Evolutionary conservation across 2,888 invertebrate species (phyloP), one percentile per base, ranked within the genome.

Genomic region (Punctoribates punctum): DNA sequence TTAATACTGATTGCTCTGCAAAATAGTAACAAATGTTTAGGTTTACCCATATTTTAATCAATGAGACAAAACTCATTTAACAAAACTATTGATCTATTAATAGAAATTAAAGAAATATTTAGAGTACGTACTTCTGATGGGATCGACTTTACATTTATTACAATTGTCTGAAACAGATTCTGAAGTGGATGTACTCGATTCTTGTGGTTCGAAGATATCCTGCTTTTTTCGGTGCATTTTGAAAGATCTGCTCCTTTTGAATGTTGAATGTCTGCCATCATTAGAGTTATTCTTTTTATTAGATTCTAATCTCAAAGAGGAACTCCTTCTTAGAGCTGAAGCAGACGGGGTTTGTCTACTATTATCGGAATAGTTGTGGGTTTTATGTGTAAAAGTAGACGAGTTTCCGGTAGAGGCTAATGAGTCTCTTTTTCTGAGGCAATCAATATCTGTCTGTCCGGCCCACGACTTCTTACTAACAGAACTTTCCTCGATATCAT

Each of bases 1-100:
- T 72, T 23, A 75, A 73, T 17, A 75, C 42, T 42, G 75, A 75
- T 75, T 75, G 75, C 51, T 72, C 75, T 75, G 51, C 13, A 72
- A 75, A 54, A 34, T 34, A 34, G 34, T 34, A 34, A 34, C 34
- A 3, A 34, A 34, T 34, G n/a, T n/a, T n/a, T n/a, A n/a, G n/a
- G n/a, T n/a, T n/a, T n/a, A n/a, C n/a, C 34, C 3, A 34, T 34
- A 34, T 62, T 20, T 34, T 38, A 1, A 38, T 15, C 17, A 67
- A 38, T 65, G 29, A 29, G 5, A 67, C 11, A 38, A 67, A 38
- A 38, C 6, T 67, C 15, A 25, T 65, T 9, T 34, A 34, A 25
- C 3, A 27, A 34, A 67, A 6, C 5, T n/a, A 65, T 29, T 13
- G 25, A 67, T 38, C n/a, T 1, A n/a, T 34, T 6, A 13, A 29